Conservation (phyloP, 30 jellyfish, hydroid and myxozoan species). For the Morbakka virulenta region DNA sequence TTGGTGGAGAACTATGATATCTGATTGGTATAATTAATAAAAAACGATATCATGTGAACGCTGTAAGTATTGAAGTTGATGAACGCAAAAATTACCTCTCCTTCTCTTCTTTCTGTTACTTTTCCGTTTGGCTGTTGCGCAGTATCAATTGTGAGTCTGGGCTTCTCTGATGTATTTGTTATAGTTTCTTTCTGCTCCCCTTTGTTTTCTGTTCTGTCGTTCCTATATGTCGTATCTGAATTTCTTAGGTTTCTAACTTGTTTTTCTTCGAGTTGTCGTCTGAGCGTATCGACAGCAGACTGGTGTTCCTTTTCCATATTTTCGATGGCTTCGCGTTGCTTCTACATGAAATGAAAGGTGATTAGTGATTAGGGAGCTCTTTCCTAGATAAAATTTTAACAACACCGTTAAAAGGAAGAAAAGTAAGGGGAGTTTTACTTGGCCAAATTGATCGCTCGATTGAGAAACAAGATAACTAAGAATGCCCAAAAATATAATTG, state of each 20-base stretch:
- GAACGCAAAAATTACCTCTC: conserved; percentile 71
- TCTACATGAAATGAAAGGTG: background rate
- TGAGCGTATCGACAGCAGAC: conserved; percentile 18
- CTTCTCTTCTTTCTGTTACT: conserved; percentile 55
- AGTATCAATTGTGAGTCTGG: background rate
- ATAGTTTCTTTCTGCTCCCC: background rate
- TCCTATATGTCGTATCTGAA: background rate
- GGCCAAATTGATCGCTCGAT: too few species aligned
- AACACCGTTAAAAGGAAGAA: too few species aligned
- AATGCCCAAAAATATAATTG: too few species aligned
- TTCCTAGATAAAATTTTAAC: too few species aligned
- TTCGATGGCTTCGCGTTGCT: background rate
- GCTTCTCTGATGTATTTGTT: background rate
- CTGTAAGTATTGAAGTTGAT: too few species aligned
- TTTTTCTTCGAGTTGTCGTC: conserved; percentile 13
- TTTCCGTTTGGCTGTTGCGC: background rate
- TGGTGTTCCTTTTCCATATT: conserved; percentile 9
- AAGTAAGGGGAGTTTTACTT: too few species aligned
- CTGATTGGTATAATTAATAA: too few species aligned
- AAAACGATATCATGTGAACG: too few species aligned
- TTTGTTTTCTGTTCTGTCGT: background rate
- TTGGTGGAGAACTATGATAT: too few species aligned
- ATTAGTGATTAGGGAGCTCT: too few species aligned
- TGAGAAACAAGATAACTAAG: too few species aligned
- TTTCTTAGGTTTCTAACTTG: background rate